Evolutionary conservation across 2,797 vertebrate genomes (phyloP), one percentile per base, ranked within the genome.

Genomic region (Sebastes hubbsi): DNA sequence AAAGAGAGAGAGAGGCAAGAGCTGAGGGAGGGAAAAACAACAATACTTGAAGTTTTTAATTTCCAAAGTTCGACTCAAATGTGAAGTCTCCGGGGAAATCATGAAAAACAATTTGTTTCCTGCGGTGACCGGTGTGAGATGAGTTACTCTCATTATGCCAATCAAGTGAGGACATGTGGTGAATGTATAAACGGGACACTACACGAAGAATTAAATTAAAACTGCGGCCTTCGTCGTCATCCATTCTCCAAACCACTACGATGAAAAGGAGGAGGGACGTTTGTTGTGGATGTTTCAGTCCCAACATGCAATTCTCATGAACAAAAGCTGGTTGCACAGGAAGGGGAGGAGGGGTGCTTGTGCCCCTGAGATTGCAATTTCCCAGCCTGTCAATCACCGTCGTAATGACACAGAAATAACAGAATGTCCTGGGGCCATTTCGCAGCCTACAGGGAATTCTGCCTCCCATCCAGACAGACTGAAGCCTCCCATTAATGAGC

Each of bases 381-480:
- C 20, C 5, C 72, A 34, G 78, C 60, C 78, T 87, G 92, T 90
- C 93, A 91, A 84, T 95, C 84, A 89, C 75, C 67, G 75, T 13
- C 9, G 24, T 89, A 88, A 93, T 79, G 81, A 84, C 73, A 84
- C 73, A 74, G 89, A 83, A 75, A 88, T 16, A 82, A 78, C 80
- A 30, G 52, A 59, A 81, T 5, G 75, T 88, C 89, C 70, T 11
- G 36, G 62, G 80, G 86, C 74, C 56, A 8, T 71, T 69, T 13
- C 3, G 6, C 1, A 46, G 80, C 84, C 90, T 22, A 61, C 27
- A 5, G 91, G 84, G 84, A 78, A 42, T 67, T 75, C 74, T 64
- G 20, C 69, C 52, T 52, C 75, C 69, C 78, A 30, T 46, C 56
- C 79, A 22, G 34, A 12, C 74, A 63, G 46, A 61, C 8, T 14